phyloP scores from a whole-genome alignment of 2,888 invertebrate species.

The Pinctada fucata region DNA sequence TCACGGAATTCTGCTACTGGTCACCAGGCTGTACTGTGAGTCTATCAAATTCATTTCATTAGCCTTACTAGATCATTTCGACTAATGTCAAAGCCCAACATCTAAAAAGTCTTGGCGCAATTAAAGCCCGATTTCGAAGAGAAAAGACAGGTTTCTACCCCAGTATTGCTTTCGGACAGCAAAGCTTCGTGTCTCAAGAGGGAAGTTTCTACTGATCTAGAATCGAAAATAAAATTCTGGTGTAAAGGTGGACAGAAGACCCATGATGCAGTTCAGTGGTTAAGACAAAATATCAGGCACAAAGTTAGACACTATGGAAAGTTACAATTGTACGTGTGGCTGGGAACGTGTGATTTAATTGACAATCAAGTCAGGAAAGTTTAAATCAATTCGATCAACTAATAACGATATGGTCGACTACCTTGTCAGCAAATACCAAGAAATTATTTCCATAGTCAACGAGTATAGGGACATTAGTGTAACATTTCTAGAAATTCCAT shows the following conservation, averaged over 20 bases:
- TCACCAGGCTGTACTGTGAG: too few relatives aligned
- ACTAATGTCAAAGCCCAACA: background rate
- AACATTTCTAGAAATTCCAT: background rate
- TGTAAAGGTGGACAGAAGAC: slow-evolving; percentile 1
- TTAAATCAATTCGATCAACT: too few relatives aligned
- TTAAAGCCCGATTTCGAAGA: background rate
- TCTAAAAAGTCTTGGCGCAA: background rate
- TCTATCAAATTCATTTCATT: too few relatives aligned
- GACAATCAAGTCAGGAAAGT: too few relatives aligned
- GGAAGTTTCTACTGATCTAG: background rate
- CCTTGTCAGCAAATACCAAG: too few relatives aligned
- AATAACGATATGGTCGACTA: too few relatives aligned
- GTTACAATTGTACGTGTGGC: too few relatives aligned
- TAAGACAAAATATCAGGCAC: background rate
- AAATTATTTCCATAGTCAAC: too few relatives aligned
- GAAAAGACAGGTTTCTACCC: background rate
- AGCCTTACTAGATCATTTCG: too few relatives aligned
- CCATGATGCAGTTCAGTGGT: background rate
- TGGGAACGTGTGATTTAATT: too few relatives aligned
- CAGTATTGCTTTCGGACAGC: background rate
- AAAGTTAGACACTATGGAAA: background rate
- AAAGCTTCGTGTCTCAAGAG: background rate
- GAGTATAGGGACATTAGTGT: too few relatives aligned
- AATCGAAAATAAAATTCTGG: background rate
- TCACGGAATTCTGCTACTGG: too few relatives aligned